Percentiles rank a stretch among this genome's conserved stretches.
Conservation (phyloP, 2,888 invertebrate species). For the Epinotia ramella region DNA sequence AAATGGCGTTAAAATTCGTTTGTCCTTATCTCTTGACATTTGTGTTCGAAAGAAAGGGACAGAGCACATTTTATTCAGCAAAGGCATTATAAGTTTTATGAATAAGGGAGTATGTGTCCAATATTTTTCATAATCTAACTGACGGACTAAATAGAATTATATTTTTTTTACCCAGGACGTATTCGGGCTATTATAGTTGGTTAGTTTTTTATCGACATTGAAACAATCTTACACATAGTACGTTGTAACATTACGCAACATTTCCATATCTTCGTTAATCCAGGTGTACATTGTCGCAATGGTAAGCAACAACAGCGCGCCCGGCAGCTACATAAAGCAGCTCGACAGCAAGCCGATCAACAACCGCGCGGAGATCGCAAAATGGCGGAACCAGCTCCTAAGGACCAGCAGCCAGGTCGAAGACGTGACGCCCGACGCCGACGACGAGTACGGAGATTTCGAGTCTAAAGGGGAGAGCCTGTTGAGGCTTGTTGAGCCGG, state of each 20-base stretch:
- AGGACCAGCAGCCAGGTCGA: constrained; percentile 73
- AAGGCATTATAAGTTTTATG: no score
- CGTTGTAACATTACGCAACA: neutral
- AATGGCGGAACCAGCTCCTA: constrained; percentile 72
- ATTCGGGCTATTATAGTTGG: no score
- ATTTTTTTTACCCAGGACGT: no score
- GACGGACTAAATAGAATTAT: no score
- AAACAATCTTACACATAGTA: no score
- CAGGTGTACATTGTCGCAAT: constrained; percentile 98
- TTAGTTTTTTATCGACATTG: no score
- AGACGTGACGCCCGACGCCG: constrained; percentile 63
- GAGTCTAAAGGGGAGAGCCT: constrained; percentile 93
- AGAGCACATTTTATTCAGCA: no score
- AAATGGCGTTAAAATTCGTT: no score
- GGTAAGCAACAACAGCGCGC: constrained; percentile 90
- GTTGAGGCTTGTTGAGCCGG: constrained; percentile 96
- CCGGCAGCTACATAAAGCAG: constrained; percentile 85
- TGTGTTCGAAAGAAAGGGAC: no score
- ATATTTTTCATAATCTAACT: no score
- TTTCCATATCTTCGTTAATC: constrained; percentile 8
- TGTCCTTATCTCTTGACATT: no score
- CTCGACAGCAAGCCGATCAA: constrained; percentile 77
- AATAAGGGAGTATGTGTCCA: no score
- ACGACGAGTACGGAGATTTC: constrained; percentile 89
- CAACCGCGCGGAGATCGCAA: constrained; percentile 71